Conservation (phyloP, 2,113 vertebrate species). For the Donacobius atricapilla region DNA sequence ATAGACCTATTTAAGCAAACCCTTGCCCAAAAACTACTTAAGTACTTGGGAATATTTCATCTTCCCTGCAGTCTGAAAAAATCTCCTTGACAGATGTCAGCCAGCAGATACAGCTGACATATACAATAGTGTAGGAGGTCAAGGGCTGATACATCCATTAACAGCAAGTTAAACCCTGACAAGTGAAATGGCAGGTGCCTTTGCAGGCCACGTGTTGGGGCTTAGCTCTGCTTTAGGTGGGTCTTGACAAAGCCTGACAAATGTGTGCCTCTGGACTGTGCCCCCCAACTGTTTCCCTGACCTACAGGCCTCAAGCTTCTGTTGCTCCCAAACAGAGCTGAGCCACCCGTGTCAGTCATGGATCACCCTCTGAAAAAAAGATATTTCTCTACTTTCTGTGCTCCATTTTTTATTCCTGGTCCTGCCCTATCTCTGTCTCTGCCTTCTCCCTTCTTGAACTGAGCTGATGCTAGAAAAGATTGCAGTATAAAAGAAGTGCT, state of each 20-base stretch:
- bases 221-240: not conserved
- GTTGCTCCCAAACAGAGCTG: not conserved
- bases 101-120: not conserved
- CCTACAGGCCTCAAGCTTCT: not conserved
- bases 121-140: not conserved
- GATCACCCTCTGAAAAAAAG: not conserved
- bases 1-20: not conserved
- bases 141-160: not conserved
- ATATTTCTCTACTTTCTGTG: not conserved
- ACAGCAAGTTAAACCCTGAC: not conserved
- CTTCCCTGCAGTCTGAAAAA: not conserved
- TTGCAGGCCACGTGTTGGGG: not conserved
- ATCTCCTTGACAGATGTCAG: not conserved
- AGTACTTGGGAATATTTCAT: not conserved
- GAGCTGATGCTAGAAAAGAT: not conserved
- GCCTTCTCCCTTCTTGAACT: not conserved
- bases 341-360: not conserved
- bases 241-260: not conserved
- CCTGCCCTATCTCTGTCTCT: not conserved
- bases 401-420: not conserved
- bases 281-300: not conserved
- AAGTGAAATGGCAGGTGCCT: not conserved
- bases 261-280: not conserved
- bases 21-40: not conserved
- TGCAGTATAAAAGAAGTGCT: not conserved